phyloP scores from a whole-genome alignment of 2,113 vertebrate genomes.

The Chionis minor region DNA sequence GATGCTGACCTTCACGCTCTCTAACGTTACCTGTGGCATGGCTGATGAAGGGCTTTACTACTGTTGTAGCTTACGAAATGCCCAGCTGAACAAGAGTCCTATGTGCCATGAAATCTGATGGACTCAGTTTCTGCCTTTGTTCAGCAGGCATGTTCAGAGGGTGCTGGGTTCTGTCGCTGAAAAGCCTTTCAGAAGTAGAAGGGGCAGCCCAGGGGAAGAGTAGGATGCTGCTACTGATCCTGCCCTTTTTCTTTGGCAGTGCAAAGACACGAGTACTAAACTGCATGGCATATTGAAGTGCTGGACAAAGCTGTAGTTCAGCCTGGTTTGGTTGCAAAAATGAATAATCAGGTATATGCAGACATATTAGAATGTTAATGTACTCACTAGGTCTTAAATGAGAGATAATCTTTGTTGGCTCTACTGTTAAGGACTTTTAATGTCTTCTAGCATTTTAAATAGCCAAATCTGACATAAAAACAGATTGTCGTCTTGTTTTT shows the following conservation, averaged over 20 bases:
- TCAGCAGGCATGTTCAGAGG: neutral
- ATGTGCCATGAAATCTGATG: neutral
- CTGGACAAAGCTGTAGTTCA: neutral
- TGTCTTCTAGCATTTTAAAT: neutral
- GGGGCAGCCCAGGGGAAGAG: neutral
- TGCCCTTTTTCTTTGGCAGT: neutral
- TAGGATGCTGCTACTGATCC: neutral
- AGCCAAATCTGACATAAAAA: neutral
- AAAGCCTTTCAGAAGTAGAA: neutral
- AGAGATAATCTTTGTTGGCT: neutral
- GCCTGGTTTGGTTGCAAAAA: neutral
- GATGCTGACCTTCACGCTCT: conserved; percentile 6
- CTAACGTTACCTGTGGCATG: neutral
- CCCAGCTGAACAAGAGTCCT: neutral
- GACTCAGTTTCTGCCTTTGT: neutral
- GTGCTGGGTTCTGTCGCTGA: neutral
- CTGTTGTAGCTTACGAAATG: neutral
- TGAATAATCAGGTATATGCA: neutral
- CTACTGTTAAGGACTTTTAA: neutral
- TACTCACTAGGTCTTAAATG: neutral
- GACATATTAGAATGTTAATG: fast-evolving
- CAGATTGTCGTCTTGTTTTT: neutral
- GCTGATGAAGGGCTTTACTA: neutral
- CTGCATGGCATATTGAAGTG: neutral
- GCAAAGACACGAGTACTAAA: neutral